Conservation (phyloP, 30 jellyfish, hydroid and myxozoan genomes). For the Clytia hemisphaerica region DNA sequence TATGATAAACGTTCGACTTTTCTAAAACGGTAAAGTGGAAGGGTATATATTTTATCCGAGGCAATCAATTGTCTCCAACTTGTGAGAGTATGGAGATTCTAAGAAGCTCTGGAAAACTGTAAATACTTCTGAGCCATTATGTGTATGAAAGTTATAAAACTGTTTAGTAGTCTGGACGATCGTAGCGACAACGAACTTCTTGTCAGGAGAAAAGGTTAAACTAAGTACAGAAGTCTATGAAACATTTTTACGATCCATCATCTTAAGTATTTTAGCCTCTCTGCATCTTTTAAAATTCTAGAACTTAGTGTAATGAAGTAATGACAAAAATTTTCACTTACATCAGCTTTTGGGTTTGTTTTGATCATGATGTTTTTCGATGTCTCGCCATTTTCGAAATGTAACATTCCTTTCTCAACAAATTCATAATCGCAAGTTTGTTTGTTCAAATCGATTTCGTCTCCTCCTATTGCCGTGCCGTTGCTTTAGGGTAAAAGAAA, state of each 20-base stretch:
- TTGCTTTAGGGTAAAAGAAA: conserved; percentile 23
- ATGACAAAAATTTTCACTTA: background rate
- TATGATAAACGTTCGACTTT: conserved; percentile 58
- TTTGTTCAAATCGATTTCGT: conserved; percentile 12
- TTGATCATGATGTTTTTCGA: conserved; percentile 45
- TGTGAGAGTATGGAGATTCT: no score
- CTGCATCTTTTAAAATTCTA: no score
- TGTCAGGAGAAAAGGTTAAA: no score
- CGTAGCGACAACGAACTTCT: no score
- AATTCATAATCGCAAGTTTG: conserved; percentile 55
- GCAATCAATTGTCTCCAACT: no score
- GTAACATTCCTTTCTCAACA: conserved; percentile 32
- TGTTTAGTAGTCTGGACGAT: no score
- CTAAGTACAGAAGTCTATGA: background rate
- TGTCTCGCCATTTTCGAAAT: conserved; percentile 65
- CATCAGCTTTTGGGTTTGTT: conserved; percentile 50
- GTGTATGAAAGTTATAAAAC: no score
- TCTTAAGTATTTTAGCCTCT: background rate
- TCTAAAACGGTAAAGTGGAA: no score
- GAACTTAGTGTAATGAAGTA: no score
- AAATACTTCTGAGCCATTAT: no score
- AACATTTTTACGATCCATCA: background rate
- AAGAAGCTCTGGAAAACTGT: no score
- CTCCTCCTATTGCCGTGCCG: conserved; percentile 79
- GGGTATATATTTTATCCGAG: no score